Percentiles rank a stretch among this genome's conserved stretches.
phyloP scores from a whole-genome alignment of 2,113 vertebrate genomes.

The Redunca redunca region DNA sequence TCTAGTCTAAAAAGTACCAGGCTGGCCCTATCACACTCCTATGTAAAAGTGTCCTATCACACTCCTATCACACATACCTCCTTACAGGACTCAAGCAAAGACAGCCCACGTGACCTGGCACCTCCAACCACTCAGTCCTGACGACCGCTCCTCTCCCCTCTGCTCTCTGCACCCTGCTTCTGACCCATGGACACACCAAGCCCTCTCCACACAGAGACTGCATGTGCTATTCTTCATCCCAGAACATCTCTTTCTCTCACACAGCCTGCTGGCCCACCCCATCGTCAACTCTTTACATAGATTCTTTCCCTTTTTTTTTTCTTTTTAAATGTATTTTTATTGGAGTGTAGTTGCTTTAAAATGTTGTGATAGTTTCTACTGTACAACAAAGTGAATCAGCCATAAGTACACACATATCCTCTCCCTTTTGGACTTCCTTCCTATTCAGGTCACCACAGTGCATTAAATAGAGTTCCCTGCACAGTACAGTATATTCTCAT shows the following conservation, averaged over 20 bases:
- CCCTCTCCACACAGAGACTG: neutral
- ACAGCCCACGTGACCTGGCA: rapidly evolving
- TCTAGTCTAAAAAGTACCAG: neutral
- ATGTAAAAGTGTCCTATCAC: neutral
- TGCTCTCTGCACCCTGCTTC: neutral
- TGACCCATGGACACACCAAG: no score
- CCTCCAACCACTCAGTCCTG: rapidly evolving
- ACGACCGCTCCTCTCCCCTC: rapidly evolving
- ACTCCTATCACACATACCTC: no score
- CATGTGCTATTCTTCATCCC: neutral
- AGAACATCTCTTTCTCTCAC: neutral
- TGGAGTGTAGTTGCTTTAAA: neutral
- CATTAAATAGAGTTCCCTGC: neutral
- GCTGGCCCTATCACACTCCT: neutral
- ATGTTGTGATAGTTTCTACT: neutral
- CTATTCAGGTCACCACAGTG: neutral
- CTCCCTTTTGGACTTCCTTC: neutral
- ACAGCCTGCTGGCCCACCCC: neutral
- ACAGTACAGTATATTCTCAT: neutral
- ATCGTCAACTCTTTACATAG: neutral
- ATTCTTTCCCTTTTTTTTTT: neutral
- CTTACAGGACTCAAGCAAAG: neutral
- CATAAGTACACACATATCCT: neutral
- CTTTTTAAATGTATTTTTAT: neutral
- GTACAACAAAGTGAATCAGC: neutral